These are phyloP conservation scores for Drosophila macrospina DNA, from an alignment of 2,888 invertebrate genomes.

Conservation along the genomic window DNA sequence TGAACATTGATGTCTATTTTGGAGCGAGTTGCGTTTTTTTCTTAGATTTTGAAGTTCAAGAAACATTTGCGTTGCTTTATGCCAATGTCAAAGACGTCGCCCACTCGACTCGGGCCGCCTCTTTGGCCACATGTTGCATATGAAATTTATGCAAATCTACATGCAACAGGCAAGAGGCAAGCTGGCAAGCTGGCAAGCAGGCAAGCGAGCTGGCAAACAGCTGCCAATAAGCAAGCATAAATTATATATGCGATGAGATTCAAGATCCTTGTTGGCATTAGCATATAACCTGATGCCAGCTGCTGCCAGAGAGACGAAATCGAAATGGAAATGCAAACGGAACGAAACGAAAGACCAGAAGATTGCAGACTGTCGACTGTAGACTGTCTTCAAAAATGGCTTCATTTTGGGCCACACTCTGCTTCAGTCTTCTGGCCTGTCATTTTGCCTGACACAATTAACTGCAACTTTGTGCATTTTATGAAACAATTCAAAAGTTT, in stretches of 20 bases:
- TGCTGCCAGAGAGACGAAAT: constrained; percentile 26
- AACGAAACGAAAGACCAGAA: constrained; percentile 15
- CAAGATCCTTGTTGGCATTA: constrained; percentile 72
- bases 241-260: constrained; percentile 72
- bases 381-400: constrained; percentile 55
- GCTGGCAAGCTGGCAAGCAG: constrained; percentile 3
- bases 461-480: constrained; percentile 77
- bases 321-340: constrained; percentile 29
- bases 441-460: constrained; percentile 75
- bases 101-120: constrained; percentile 49
- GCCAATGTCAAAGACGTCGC: constrained; percentile 69
- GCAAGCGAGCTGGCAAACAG: constrained; percentile 49
- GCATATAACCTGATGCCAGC: constrained; percentile 74
- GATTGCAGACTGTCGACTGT: constrained; percentile 21
- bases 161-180: constrained; percentile 30
- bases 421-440: constrained; percentile 26
- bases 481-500: constrained; percentile 79
- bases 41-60: constrained; percentile 54
- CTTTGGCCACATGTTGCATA: constrained; percentile 69
- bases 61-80: constrained; percentile 52
- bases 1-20: constrained; percentile 71
- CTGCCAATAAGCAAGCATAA: constrained; percentile 79
- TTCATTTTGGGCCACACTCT: constrained; percentile 56
- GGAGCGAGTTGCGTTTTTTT: constrained; percentile 24
- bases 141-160: constrained; percentile 76